A percentile compares a stretch with the other conserved stretches of the same genome.
These are phyloP conservation scores for Trisateles emortualis DNA, from an alignment of 2,888 invertebrate genomes.

Conservation along the genomic window DNA sequence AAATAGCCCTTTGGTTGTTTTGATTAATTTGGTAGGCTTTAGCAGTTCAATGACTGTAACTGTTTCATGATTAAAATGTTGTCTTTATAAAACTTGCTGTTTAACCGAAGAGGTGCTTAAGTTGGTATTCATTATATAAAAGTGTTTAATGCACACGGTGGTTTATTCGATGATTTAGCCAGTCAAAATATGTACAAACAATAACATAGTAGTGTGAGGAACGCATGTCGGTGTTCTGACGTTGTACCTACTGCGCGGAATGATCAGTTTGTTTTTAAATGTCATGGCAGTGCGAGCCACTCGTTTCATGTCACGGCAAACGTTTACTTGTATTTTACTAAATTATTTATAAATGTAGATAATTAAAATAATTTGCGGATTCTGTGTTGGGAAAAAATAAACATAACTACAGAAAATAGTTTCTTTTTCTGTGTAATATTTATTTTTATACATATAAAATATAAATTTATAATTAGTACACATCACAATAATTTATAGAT, in stretches of 20 bases:
- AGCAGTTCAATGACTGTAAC: too few species aligned
- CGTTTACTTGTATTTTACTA: slow-evolving; percentile 44
- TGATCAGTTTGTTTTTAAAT: slow-evolving; percentile 82
- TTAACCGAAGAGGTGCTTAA: too few species aligned
- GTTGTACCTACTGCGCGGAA: slow-evolving; percentile 54
- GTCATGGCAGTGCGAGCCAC: slow-evolving; percentile 71
- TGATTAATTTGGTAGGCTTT: too few species aligned
- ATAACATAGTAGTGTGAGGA: slow-evolving; percentile 65
- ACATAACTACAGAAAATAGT: too few species aligned
- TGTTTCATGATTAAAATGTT: too few species aligned
- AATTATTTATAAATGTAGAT: slow-evolving; percentile 34
- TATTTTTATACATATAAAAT: neutral
- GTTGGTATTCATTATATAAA: slow-evolving; percentile 23
- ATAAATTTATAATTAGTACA: neutral
- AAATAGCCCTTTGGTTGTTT: too few species aligned
- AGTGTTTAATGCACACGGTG: slow-evolving; percentile 52
- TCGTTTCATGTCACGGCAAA: slow-evolving; percentile 70
- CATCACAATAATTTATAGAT: slow-evolving; percentile 4
- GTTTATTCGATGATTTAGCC: slow-evolving; percentile 70
- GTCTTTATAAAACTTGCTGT: too few species aligned
- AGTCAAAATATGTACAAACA: slow-evolving; percentile 82
- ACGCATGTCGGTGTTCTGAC: slow-evolving; percentile 69
- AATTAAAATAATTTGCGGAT: slow-evolving; percentile 39
- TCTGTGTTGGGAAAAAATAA: slow-evolving; percentile 15
- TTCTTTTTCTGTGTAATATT: neutral